These are phyloP conservation scores for Mythimna albipuncta DNA, from an alignment of 2,888 invertebrate genomes.

Conservation along the genomic window DNA sequence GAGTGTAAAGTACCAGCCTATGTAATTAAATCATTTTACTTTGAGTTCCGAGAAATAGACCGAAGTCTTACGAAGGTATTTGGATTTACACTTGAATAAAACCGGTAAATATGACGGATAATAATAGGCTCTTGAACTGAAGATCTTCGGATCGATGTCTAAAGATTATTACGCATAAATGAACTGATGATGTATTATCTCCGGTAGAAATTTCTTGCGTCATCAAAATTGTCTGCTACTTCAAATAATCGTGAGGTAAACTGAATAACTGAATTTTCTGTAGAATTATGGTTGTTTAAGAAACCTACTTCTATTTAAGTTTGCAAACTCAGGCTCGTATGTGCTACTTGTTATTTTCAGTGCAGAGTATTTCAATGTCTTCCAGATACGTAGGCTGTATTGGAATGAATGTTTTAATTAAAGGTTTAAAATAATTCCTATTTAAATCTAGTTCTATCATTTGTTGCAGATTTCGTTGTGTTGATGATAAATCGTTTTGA, in stretches of 20 bases:
- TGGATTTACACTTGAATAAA: constrained; percentile 25
- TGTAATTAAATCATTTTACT: constrained; percentile 16
- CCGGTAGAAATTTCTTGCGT: background rate
- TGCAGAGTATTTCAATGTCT: background rate
- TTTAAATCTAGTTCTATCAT: background rate
- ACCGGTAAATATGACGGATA: constrained; percentile 12
- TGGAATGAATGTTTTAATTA: background rate
- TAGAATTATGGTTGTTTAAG: background rate
- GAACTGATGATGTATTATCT: background rate
- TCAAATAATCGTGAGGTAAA: background rate
- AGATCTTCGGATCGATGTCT: background rate
- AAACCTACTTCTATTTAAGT: background rate
- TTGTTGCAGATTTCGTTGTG: background rate
- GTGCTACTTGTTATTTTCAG: background rate
- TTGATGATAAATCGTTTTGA: too few species aligned
- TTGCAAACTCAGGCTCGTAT: background rate
- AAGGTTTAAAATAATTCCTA: background rate
- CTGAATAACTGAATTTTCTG: background rate
- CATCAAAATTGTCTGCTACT: background rate
- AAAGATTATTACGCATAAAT: constrained; percentile 10
- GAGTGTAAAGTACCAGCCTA: constrained; percentile 8
- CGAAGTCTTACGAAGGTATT: constrained; percentile 17
- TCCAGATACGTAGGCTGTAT: background rate
- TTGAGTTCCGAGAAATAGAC: background rate
- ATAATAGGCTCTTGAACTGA: constrained; percentile 19